These are phyloP conservation scores for Drosophila anomalipes DNA, from an alignment of 2,888 invertebrate species.

Conservation along the genomic window DNA sequence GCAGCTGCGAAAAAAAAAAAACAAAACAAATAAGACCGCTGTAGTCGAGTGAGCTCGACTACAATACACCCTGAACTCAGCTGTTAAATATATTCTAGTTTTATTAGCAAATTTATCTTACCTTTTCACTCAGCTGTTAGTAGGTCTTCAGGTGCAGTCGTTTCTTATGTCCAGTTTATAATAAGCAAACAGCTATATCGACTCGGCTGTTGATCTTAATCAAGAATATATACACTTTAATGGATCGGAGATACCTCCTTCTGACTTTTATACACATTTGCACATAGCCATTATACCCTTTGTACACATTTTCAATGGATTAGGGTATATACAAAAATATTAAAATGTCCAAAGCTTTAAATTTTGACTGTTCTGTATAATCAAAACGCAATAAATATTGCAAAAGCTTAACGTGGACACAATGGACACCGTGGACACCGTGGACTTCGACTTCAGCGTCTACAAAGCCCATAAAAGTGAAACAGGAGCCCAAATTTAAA, in stretches of 20 bases:
- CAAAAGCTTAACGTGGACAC: conserved; percentile 68
- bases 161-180: not conserved
- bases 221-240: not conserved
- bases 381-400: conserved; percentile 79
- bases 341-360: conserved; percentile 8
- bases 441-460: not conserved
- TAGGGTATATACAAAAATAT: not conserved
- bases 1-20: too few relatives aligned
- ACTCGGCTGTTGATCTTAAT: not conserved
- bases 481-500: conserved; percentile 16
- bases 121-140: too few relatives aligned
- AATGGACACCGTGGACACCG: conserved; percentile 42
- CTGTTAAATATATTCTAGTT: not conserved
- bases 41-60: not conserved
- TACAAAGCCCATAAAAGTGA: conserved; percentile 56
- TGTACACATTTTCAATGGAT: not conserved
- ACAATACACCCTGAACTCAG: not conserved
- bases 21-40: not conserved
- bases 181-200: not conserved
- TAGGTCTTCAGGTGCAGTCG: not conserved
- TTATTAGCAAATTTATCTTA: not conserved
- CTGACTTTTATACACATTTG: not conserved
- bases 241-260: not conserved
- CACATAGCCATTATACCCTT: not conserved
- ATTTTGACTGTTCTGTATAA: conserved; percentile 45